A percentile compares a stretch with the other conserved stretches of the same genome.
Conservation (phyloP, 1,140 invertebrate genomes). For the Gerris buenoi region DNA sequence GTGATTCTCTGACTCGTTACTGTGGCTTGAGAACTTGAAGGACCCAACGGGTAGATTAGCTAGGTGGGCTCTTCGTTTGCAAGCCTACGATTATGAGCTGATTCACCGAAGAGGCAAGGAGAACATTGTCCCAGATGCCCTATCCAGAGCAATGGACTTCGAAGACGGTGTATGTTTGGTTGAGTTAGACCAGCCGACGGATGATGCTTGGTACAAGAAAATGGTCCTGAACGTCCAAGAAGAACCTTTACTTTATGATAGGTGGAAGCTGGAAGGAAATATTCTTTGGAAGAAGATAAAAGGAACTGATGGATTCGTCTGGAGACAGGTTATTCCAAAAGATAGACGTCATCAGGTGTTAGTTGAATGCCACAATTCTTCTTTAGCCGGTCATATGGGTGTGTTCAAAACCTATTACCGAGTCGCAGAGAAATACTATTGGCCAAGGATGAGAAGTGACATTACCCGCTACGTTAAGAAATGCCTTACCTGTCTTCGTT, state of each 20-base stretch:
- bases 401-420: not conserved
- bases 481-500: not conserved
- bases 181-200: no score
- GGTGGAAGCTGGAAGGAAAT: no score
- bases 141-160: constrained; percentile 20
- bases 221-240: no score
- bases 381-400: not conserved
- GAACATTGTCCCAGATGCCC: constrained; percentile 16
- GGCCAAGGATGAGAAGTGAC: not conserved
- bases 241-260: no score
- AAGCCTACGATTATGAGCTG: constrained; percentile 19
- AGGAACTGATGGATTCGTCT: no score
- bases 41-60: constrained; percentile 30
- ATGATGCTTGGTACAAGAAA: no score
- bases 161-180: no score
- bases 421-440: not conserved
- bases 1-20: constrained; percentile 31
- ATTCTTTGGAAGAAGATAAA: no score
- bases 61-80: constrained; percentile 24
- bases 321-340: no score
- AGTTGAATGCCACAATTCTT: no score
- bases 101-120: constrained; percentile 21
- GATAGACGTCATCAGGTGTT: no score
- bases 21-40: constrained; percentile 31
- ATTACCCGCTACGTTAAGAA: not conserved